Conservation (phyloP, 2,113 vertebrate genomes). For the Elephas maximus region DNA sequence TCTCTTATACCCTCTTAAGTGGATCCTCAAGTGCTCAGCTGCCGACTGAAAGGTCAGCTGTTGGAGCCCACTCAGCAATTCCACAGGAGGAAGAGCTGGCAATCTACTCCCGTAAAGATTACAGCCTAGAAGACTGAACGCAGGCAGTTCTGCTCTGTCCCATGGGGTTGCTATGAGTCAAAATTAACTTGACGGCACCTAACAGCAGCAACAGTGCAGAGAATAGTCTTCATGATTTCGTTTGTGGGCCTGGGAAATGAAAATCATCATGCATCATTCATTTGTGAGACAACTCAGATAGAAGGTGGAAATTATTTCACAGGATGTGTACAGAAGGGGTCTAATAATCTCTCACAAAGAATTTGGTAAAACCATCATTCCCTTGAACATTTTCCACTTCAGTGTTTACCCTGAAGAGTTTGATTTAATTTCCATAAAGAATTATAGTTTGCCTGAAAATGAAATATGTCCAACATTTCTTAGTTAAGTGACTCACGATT, state of each 20-base stretch:
- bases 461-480: not conserved
- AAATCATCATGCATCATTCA: not conserved
- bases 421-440: not conserved
- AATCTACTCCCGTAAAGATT: not conserved
- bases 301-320: not conserved
- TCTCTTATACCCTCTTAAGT: not conserved
- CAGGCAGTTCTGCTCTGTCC: not conserved
- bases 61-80: not conserved
- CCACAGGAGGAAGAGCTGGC: not conserved
- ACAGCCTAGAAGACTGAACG: not conserved
- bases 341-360: not conserved
- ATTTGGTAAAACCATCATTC: conserved; percentile 3
- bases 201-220: not conserved
- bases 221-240: not conserved
- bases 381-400: not conserved
- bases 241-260: not conserved
- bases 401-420: not conserved
- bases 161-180: not conserved
- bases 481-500: not conserved
- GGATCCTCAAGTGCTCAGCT: not conserved
- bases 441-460: conserved; percentile 53
- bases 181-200: not conserved
- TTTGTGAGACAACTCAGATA: not conserved
- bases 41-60: not conserved
- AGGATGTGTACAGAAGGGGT: not conserved